Conservation (phyloP, 1,140 invertebrate genomes). For the Atta texana region DNA sequence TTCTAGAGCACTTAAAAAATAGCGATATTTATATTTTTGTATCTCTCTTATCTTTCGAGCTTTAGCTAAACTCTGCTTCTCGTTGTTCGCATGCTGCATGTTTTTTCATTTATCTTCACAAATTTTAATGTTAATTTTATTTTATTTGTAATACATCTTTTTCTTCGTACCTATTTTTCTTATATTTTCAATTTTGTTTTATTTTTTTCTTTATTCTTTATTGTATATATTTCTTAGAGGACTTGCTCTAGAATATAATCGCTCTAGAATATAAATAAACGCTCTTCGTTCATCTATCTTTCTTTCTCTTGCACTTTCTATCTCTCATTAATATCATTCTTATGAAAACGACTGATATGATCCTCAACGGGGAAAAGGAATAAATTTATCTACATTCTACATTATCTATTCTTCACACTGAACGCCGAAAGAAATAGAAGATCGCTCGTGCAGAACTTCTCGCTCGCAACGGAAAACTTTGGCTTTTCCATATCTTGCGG, state of each 20-base stretch:
- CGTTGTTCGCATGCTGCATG: no score
- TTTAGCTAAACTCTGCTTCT: no score
- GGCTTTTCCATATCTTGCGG: conserved; percentile 7
- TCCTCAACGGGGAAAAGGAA: background rate
- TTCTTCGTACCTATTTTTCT: background rate
- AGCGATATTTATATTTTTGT: no score
- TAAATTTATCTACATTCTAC: conserved; percentile 26
- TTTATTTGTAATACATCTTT: background rate
- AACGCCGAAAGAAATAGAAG: conserved; percentile 26
- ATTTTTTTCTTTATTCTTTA: no score
- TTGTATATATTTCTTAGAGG: no score
- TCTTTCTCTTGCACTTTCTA: background rate
- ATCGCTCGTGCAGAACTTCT: conserved; percentile 7
- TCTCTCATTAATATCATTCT: background rate
- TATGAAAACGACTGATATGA: background rate
- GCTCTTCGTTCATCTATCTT: background rate
- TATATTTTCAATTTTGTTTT: background rate
- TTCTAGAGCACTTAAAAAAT: no score
- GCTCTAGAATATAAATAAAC: background rate
- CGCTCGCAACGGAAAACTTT: conserved; percentile 23
- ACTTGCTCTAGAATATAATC: background rate
- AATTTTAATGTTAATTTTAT: no score
- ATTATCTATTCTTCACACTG: background rate
- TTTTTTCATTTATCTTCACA: no score
- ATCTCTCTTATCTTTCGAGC: no score